phyloP scores from a whole-genome alignment of 2,113 vertebrate species.

The Sinocyclocheilus anophthalmus region DNA sequence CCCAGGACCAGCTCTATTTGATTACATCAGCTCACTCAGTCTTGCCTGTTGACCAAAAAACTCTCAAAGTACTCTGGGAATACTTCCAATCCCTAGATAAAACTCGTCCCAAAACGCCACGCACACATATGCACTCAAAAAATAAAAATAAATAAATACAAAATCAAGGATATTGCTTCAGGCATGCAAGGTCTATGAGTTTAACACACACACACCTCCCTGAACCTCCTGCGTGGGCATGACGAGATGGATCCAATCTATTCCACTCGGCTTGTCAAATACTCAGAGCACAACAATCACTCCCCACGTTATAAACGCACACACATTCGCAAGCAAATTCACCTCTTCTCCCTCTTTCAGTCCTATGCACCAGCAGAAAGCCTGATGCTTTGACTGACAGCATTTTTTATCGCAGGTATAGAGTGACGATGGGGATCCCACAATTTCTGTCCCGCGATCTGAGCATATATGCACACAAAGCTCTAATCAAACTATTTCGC shows the following conservation, averaged over 20 bases:
- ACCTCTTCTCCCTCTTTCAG: background rate
- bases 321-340: background rate
- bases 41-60: conserved; percentile 28
- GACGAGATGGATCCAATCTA: conserved; percentile 48
- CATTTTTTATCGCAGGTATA: conserved; percentile 1
- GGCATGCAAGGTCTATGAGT: conserved; percentile 27
- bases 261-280: conserved; percentile 47
- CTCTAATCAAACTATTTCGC: conserved; percentile 20
- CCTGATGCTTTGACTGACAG: conserved; percentile 24
- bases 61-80: conserved; percentile 2
- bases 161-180: conserved; percentile 28
- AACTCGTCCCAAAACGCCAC: background rate
- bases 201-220: background rate
- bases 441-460: background rate
- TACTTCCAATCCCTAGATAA: conserved; percentile 6
- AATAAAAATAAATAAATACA: background rate
- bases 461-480: background rate
- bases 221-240: conserved; percentile 17
- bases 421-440: background rate
- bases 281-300: conserved; percentile 34
- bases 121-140: background rate
- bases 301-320: conserved; percentile 18
- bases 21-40: conserved; percentile 52
- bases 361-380: conserved; percentile 1
- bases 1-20: conserved; percentile 39